These are phyloP conservation scores for Drosophila paranaensis DNA, from an alignment of 2,888 invertebrate genomes.

Conservation along the genomic window DNA sequence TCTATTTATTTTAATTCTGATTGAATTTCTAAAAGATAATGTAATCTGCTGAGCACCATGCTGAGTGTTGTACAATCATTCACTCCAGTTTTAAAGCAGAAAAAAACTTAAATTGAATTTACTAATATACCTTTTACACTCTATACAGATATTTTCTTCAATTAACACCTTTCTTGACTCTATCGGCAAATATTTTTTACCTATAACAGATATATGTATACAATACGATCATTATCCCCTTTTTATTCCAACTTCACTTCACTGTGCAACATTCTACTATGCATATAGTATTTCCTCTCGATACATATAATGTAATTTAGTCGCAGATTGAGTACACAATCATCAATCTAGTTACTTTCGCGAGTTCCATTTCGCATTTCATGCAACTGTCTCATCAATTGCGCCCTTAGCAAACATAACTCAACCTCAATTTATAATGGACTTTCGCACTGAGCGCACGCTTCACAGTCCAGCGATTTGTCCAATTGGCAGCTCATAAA, in stretches of 20 bases:
- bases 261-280: neutral
- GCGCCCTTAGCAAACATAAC: conserved; percentile 27
- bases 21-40: no score
- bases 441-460: conserved; percentile 23
- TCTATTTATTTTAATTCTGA: no score
- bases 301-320: neutral
- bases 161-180: no score
- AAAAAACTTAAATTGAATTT: no score
- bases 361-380: conserved; percentile 13
- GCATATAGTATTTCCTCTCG: conserved; percentile 2
- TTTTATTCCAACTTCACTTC: neutral
- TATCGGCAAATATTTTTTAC: no score
- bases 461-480: conserved; percentile 66
- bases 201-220: neutral
- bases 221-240: no score
- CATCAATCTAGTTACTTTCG: conserved; percentile 5
- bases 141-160: no score
- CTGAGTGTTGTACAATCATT: no score
- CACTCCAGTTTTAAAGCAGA: no score
- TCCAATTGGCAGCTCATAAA: conserved; percentile 79
- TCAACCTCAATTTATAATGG: conserved; percentile 33
- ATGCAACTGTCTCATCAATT: conserved; percentile 30
- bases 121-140: no score
- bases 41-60: no score
- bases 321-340: conserved; percentile 1